A percentile compares a stretch with the other conserved stretches of the same genome.
phyloP scores from a whole-genome alignment of 2,888 invertebrate genomes.

The Drosophila limbata region DNA sequence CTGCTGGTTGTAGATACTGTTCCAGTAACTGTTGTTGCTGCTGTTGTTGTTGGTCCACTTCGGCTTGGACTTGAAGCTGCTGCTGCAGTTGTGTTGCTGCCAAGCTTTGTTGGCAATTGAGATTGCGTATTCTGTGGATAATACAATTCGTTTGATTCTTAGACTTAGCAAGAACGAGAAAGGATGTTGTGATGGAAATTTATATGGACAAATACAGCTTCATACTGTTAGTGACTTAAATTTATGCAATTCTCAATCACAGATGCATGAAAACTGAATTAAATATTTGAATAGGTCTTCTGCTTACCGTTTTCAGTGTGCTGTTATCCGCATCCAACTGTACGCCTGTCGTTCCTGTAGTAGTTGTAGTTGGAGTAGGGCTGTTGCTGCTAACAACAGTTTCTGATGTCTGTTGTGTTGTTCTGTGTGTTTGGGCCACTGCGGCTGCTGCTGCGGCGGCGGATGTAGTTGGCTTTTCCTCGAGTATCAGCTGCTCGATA shows the following conservation, averaged over 20 bases:
- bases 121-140: constrained; percentile 82
- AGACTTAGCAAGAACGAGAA: not conserved
- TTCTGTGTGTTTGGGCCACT: constrained; percentile 48
- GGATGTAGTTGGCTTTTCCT: constrained; percentile 77
- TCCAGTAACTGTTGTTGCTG: constrained; percentile 27
- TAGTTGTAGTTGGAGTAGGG: constrained; percentile 41
- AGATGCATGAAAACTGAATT: not conserved
- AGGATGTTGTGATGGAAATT: not conserved
- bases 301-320: constrained; percentile 65
- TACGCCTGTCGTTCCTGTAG: constrained; percentile 51
- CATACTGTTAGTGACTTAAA: no score
- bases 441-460: constrained; percentile 64
- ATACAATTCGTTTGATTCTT: not conserved
- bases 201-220: no score
- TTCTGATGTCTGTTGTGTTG: constrained; percentile 43
- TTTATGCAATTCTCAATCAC: no score
- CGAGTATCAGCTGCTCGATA: constrained; percentile 87
- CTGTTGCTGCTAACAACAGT: constrained; percentile 31
- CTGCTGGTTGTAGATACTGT: constrained; percentile 31
- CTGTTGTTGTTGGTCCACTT: constrained; percentile 22
- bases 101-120: constrained; percentile 72
- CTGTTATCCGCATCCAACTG: constrained; percentile 53
- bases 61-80: constrained; percentile 35
- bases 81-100: constrained; percentile 36
- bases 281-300: not conserved